Conservation (phyloP, 2,113 vertebrate genomes). For the Paraplagusia blochii region DNA sequence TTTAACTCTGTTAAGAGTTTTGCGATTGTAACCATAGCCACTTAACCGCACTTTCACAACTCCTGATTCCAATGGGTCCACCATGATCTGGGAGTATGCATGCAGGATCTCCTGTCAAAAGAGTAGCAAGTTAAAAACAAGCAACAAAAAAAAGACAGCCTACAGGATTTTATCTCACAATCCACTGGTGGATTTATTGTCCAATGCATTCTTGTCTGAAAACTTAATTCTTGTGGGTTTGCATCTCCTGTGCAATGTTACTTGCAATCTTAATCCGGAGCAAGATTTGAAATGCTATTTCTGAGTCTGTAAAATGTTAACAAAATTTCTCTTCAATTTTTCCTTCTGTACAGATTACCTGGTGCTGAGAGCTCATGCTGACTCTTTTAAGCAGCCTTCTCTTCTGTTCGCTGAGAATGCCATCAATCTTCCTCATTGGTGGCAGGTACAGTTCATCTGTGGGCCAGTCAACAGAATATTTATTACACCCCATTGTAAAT, state of each 20-base stretch:
- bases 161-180: too few relatives aligned
- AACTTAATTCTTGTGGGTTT: too few relatives aligned
- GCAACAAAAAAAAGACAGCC: not conserved
- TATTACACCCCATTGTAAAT: slow-evolving; percentile 41
- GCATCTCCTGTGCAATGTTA: too few relatives aligned
- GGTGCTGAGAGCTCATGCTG: slow-evolving; percentile 82
- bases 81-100: slow-evolving; percentile 83
- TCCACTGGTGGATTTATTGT: too few relatives aligned
- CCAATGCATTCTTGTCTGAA: too few relatives aligned
- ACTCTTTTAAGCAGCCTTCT: slow-evolving; percentile 84
- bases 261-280: too few relatives aligned
- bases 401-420: slow-evolving; percentile 88
- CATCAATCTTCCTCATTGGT: slow-evolving; percentile 89
- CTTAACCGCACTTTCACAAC: slow-evolving; percentile 81
- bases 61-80: slow-evolving; percentile 77
- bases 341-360: slow-evolving; percentile 65
- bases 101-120: slow-evolving; percentile 80
- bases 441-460: slow-evolving; percentile 88
- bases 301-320: too few relatives aligned
- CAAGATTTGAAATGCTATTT: too few relatives aligned
- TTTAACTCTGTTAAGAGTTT: slow-evolving; percentile 91
- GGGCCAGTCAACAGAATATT: slow-evolving; percentile 34
- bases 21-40: slow-evolving; percentile 89
- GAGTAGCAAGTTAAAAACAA: not conserved
- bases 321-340: too few relatives aligned